These are phyloP conservation scores for Tachina grossa DNA, from an alignment of 2,888 invertebrate species.

Conservation along the genomic window DNA sequence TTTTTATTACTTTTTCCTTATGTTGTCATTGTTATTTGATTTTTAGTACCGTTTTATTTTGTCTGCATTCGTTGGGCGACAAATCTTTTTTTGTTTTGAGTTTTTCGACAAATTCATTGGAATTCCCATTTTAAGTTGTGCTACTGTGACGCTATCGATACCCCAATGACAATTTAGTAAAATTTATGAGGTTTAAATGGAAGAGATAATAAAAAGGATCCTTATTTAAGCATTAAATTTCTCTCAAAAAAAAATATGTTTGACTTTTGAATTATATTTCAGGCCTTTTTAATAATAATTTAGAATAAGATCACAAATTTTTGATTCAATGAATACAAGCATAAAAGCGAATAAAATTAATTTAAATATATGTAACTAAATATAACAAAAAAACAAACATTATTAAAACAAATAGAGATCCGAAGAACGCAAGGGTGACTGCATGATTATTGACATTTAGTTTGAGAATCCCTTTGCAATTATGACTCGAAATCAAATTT, in stretches of 20 bases:
- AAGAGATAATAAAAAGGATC: conserved; percentile 58
- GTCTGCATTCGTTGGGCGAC: conserved; percentile 49
- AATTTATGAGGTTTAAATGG: conserved; percentile 80
- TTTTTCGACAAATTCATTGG: conserved; percentile 66
- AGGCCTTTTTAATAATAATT: no score
- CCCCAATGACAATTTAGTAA: conserved; percentile 78
- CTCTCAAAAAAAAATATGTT: neutral
- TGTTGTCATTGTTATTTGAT: conserved; percentile 53
- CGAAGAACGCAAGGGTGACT: no score
- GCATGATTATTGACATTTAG: no score
- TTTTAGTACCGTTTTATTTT: conserved; percentile 66
- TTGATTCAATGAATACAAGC: no score
- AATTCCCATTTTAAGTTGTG: conserved; percentile 56
- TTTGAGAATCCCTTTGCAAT: no score
- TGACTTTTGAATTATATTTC: no score
- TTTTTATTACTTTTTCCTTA: conserved; percentile 40
- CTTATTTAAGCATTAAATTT: conserved; percentile 44
- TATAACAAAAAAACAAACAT: no score
- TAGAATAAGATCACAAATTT: no score
- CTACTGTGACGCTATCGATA: conserved; percentile 73
- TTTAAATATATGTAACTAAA: no score
- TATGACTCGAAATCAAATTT: no score
- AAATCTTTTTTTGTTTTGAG: conserved; percentile 58
- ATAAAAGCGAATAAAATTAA: no score
- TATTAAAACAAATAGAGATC: no score